Evolutionary conservation across 2,113 vertebrate species (phyloP), one percentile per base, ranked within the genome.

Genomic region (Amblyornis subalaris): DNA sequence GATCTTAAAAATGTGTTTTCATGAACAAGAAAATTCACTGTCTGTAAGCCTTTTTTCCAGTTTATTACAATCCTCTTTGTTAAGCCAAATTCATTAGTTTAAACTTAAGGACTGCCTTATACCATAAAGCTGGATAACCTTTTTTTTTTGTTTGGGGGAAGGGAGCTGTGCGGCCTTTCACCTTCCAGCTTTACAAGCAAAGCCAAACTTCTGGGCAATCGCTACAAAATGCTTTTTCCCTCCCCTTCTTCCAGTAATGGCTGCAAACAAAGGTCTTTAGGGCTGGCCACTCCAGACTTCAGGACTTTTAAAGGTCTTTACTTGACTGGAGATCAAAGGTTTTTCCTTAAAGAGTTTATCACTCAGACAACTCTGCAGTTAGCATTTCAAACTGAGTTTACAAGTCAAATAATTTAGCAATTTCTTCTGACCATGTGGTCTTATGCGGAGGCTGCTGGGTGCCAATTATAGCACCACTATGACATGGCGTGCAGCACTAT

Each of bases 261-360:
- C 54, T 89, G 75, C 84, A 97, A 94, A 96, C 94, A 96, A 96
- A 95, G 90, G 84, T 93, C 91, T 93, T 96, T 77, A 87, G 92
- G 93, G 88, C 74, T 91, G 88, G 31, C 79, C 94, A n/a, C 85
- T 61, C 79, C 90, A 90, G 81, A 90, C 95, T 93, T 77, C 95
- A 88, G 88, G 83, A 96, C 72, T 93, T 94, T 92, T 91, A 90
- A 89, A 81, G 82, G 65, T 94, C 93, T 94, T 97, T 96, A 96
- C 91, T 95, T 93, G 88, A 88, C 90, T 86, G 85, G 90, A 96
- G 95, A 97, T 96, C 96, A 97, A 97, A 97, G 95, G 96, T 95
- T 95, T 95, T 85, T 90, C 73, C 93, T 74, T 97, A 94, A 94
- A 94, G 91, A 90, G 85, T 97, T 96, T 96, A 97, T 96, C 94